These are phyloP conservation scores for Trematomus loennbergii DNA, from an alignment of 2,113 vertebrate genomes.

Conservation along the genomic window DNA sequence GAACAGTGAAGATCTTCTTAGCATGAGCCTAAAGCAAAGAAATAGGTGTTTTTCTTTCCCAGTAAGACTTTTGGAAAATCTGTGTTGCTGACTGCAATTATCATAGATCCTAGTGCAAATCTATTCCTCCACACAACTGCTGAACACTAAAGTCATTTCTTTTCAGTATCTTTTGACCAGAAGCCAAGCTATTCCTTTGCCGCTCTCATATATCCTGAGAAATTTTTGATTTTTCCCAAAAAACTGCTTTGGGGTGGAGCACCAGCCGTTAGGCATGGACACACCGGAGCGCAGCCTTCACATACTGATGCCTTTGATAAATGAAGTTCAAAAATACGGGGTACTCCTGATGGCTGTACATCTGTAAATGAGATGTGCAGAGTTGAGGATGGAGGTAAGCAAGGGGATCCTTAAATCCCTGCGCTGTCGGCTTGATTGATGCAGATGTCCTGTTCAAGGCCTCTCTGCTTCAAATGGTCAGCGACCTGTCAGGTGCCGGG, in stretches of 20 bases:
- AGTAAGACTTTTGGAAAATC: background rate
- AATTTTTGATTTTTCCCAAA: conserved; percentile 1
- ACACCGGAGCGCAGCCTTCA: background rate
- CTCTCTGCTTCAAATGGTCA: conserved; percentile 54
- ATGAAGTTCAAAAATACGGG: conserved; percentile 5
- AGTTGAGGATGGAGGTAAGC: conserved; percentile 48
- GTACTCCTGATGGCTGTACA: conserved; percentile 50
- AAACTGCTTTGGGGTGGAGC: background rate
- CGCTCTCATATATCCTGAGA: background rate
- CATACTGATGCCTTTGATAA: conserved; percentile 45
- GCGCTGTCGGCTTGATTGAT: conserved; percentile 76
- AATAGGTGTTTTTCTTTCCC: background rate
- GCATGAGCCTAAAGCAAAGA: background rate
- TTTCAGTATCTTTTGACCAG: conserved; percentile 14
- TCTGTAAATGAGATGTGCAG: conserved; percentile 72
- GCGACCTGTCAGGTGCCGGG: conserved; percentile 63
- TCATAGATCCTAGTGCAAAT: background rate
- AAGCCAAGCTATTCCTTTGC: background rate
- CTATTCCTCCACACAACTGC: background rate
- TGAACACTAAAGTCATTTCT: background rate
- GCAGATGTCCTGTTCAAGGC: conserved; percentile 65
- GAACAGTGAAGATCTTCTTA: background rate
- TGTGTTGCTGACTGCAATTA: no score
- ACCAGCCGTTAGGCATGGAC: conserved; percentile 3
- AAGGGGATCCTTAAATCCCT: conserved; percentile 58